A percentile compares a stretch with the other conserved stretches of the same genome.
Evolutionary conservation across 2,113 vertebrate species (phyloP).

Genomic region (Myotis davidii): DNA sequence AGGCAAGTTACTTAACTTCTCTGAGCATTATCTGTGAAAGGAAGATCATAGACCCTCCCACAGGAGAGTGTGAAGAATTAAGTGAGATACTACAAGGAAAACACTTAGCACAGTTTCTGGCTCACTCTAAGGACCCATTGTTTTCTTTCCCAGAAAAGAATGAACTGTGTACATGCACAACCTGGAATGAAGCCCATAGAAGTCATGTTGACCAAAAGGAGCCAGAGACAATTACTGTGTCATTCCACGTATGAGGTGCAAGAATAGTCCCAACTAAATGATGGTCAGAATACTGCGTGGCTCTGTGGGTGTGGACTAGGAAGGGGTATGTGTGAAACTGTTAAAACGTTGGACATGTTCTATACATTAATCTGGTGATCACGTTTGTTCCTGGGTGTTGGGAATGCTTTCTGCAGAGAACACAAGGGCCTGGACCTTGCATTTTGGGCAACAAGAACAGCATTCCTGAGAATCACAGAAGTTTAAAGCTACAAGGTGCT

Average conservation of each 20-base stretch:
- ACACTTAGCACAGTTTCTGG: not conserved
- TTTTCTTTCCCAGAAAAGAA: not conserved
- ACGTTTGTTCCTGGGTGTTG: not conserved
- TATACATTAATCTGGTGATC: not conserved
- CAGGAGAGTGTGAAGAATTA: not conserved
- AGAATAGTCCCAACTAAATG: not conserved
- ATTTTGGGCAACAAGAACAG: not conserved
- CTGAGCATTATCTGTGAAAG: not conserved
- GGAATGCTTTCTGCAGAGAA: not conserved
- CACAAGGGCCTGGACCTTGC: not conserved
- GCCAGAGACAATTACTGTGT: not conserved
- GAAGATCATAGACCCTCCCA: not conserved
- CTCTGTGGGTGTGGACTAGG: too few relatives aligned
- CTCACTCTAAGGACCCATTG: not conserved
- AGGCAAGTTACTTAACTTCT: slow-evolving; percentile 11
- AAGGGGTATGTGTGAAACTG: not conserved
- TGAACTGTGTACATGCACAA: not conserved
- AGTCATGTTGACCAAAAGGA: not conserved
- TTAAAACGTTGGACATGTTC: not conserved
- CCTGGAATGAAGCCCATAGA: not conserved
- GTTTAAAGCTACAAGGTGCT: not conserved
- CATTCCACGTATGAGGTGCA: not conserved
- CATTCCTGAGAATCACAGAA: not conserved
- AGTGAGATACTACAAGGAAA: not conserved
- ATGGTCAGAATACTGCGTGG: not conserved